Conservation (phyloP, 2,113 vertebrate genomes). For the Daubentonia madagascariensis region DNA sequence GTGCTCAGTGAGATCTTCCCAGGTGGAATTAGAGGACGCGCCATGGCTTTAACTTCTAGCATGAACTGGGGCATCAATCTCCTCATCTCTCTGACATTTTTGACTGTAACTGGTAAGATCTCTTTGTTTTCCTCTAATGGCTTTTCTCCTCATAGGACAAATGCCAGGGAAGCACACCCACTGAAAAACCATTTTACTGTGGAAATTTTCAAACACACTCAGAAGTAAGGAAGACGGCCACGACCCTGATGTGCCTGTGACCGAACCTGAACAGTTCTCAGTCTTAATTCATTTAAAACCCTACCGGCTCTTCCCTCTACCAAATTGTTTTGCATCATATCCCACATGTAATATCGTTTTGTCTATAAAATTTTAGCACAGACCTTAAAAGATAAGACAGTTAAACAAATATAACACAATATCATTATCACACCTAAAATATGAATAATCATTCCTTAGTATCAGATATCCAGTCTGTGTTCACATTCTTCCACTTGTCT, state of each 20-base stretch:
- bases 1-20: slow-evolving; percentile 97
- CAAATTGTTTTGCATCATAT: neutral
- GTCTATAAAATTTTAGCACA: neutral
- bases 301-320: neutral
- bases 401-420: neutral
- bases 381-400: neutral
- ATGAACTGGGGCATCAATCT: slow-evolving; percentile 97
- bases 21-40: slow-evolving; percentile 92
- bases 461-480: neutral
- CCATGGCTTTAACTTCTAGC: slow-evolving; percentile 93
- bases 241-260: neutral
- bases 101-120: slow-evolving; percentile 93
- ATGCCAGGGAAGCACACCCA: neutral
- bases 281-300: neutral
- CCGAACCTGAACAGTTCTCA: neutral
- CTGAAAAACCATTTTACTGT: neutral
- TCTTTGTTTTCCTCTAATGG: neutral
- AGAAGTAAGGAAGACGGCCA: neutral
- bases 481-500: neutral
- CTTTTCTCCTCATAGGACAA: neutral
- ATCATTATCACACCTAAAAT: neutral
- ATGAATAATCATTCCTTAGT: neutral
- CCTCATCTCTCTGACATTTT: slow-evolving; percentile 96
- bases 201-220: neutral
- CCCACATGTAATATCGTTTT: neutral